phyloP scores from a whole-genome alignment of 2,113 vertebrate genomes.

The Eudyptes chrysolophus region DNA sequence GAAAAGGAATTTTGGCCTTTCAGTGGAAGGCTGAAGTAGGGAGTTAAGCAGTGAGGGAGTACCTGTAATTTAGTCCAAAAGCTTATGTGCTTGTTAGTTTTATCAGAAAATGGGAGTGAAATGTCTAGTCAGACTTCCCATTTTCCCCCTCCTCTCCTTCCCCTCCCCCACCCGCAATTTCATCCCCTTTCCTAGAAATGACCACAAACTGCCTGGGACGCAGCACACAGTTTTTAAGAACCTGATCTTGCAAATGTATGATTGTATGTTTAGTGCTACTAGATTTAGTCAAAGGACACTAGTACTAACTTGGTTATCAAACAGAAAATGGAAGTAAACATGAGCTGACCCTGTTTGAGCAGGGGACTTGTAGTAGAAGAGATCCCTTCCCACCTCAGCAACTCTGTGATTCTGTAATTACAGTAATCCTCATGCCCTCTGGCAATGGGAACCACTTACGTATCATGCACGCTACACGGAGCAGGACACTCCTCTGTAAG shows the following conservation, averaged over 20 bases:
- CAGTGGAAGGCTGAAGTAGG: not conserved
- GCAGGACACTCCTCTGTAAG: not conserved
- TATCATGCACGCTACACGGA: too few relatives aligned
- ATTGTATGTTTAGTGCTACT: not conserved
- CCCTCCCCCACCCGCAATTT: fast-evolving
- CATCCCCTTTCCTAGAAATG: not conserved
- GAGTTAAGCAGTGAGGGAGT: not conserved
- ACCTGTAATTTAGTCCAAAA: not conserved
- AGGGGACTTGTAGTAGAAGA: not conserved
- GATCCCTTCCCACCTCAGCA: not conserved
- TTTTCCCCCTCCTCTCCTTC: not conserved
- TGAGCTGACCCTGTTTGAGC: not conserved
- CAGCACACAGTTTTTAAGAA: not conserved
- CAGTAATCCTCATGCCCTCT: not conserved
- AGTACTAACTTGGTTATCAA: not conserved
- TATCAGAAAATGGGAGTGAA: not conserved
- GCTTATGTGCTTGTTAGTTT: not conserved
- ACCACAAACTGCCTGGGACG: not conserved
- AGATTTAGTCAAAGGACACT: not conserved
- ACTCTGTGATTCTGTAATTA: not conserved
- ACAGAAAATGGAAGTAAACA: not conserved
- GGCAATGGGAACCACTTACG: fast-evolving
- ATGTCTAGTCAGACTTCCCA: not conserved
- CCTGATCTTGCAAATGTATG: not conserved
- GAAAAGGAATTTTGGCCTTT: not conserved